A percentile compares a stretch with the other conserved stretches of the same genome.
These are phyloP conservation scores for Megalonaias nervosa DNA, from an alignment of 1,140 invertebrate genomes.

Conservation along the genomic window DNA sequence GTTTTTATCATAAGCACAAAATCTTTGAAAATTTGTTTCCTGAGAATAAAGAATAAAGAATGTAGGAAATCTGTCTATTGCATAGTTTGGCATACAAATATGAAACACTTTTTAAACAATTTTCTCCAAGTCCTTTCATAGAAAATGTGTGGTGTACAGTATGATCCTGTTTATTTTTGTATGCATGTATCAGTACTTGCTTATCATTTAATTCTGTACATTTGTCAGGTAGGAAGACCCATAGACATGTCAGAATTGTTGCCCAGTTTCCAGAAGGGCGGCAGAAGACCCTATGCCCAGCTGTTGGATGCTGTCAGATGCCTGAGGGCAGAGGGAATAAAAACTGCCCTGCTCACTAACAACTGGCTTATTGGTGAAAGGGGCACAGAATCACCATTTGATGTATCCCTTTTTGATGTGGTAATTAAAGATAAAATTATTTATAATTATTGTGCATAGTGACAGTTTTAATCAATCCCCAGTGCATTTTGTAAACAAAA, in stretches of 20 bases:
- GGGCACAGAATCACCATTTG: constrained; percentile 13
- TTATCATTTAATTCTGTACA: neutral
- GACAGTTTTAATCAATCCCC: too few relatives aligned
- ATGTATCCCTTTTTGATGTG: constrained; percentile 34
- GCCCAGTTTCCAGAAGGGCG: constrained; percentile 15
- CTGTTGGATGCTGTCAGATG: constrained; percentile 68
- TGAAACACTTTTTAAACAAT: too few relatives aligned
- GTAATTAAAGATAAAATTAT: constrained; percentile 4
- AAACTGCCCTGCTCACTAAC: constrained; percentile 72
- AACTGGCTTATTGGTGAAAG: constrained; percentile 61
- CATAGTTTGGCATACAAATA: too few relatives aligned
- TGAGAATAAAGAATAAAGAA: too few relatives aligned
- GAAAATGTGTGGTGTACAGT: too few relatives aligned
- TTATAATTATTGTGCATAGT: neutral
- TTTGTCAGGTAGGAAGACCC: constrained; percentile 45
- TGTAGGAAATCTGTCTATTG: too few relatives aligned
- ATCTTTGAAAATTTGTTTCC: too few relatives aligned
- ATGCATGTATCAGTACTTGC: constrained; percentile 10
- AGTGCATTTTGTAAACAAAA: too few relatives aligned
- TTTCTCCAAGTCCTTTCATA: too few relatives aligned
- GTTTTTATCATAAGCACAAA: too few relatives aligned
- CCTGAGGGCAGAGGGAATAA: constrained; percentile 66
- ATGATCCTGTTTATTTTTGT: too few relatives aligned
- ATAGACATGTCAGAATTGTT: constrained; percentile 55
- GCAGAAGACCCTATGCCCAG: constrained; percentile 51